Evolutionary conservation across 2,888 invertebrate species (phyloP).

Genomic region (Lobophora halterata): DNA sequence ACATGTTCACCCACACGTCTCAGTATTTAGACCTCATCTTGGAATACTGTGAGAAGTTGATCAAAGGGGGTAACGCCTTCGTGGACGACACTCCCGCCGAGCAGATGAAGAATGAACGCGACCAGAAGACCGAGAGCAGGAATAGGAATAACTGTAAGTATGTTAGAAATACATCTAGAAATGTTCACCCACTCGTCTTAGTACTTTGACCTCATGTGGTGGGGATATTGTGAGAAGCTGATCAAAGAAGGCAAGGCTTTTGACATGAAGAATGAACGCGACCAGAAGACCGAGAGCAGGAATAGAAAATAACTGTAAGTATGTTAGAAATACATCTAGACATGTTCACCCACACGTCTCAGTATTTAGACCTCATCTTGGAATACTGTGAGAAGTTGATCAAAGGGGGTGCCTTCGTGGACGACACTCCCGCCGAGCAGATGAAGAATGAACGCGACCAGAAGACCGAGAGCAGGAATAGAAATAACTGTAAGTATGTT

Average conservation of each 20-base stretch:
- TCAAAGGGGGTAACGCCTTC: conserved; percentile 95
- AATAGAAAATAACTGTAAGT: too few relatives aligned
- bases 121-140: conserved; percentile 91
- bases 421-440: conserved; percentile 95
- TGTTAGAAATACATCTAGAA: conserved; percentile 1
- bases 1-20: conserved; percentile 96
- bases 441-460: conserved; percentile 98
- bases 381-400: conserved; percentile 93
- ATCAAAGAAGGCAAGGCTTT: too few relatives aligned
- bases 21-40: conserved; percentile 97
- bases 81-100: conserved; percentile 98
- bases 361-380: conserved; percentile 96
- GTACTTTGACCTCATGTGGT: too few relatives aligned
- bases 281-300: too few relatives aligned
- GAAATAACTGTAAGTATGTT: conserved; percentile 87
- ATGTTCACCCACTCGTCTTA: too few relatives aligned
- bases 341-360: conserved; percentile 95
- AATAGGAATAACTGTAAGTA: conserved; percentile 91
- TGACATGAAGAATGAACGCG: too few relatives aligned
- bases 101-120: conserved; percentile 96
- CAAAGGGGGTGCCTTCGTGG: conserved; percentile 95
- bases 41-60: conserved; percentile 91
- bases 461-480: conserved; percentile 90
- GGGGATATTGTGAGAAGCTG: too few relatives aligned
- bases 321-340: conserved; percentile 96